Evolutionary conservation across 2,888 invertebrate genomes (phyloP), one percentile per base, ranked within the genome.

Genomic region (Calliphora vomitoria): DNA sequence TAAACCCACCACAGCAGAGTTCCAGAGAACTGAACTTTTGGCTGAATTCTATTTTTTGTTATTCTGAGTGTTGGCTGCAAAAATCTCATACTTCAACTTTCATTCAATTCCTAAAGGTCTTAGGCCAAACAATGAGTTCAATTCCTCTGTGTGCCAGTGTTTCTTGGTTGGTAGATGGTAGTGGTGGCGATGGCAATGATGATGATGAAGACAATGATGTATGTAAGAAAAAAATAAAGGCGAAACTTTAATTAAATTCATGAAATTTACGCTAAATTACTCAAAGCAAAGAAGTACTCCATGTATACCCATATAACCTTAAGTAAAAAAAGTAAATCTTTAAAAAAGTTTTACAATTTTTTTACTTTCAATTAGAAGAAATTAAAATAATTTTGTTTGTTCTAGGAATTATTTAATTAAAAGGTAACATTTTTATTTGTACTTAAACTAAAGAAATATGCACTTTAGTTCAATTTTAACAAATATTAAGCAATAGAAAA

Each of bases 211-310:
- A 53, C 60, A 82, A 82, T 44, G 86, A 74, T 74, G 74, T 68
- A 69, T 82, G 82, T 41, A 20, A 15, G 62, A 58, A 78, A 20
- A 31, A 58, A 74, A 50, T 68, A 41, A 66, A 85, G 69, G 64
- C 55, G 58, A 72, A 83, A 41, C 66, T 58, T 58, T 79, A 66
- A 74, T 85, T 81, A 83, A 87, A 87, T 81, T 81, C 80, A 76
- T 68, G 66, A 72, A 78, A 80, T 72, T 80, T 66, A 81, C 81
- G 76, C 66, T 80, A 85, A 74, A 80, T 85, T 85, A 68, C 69
- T 55, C 72, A 58, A 71, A 69, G 76, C 64, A 78, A 31, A 2
- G 2, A n/a, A 31, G n/a, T n/a, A n/a, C n/a, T n/a, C n/a, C n/a
- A n/a, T n/a, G n/a, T n/a, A n/a, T n/a, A n/a, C n/a, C n/a, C n/a